Conservation (phyloP, 2,888 invertebrate species). For the Epistrophe eligans region DNA sequence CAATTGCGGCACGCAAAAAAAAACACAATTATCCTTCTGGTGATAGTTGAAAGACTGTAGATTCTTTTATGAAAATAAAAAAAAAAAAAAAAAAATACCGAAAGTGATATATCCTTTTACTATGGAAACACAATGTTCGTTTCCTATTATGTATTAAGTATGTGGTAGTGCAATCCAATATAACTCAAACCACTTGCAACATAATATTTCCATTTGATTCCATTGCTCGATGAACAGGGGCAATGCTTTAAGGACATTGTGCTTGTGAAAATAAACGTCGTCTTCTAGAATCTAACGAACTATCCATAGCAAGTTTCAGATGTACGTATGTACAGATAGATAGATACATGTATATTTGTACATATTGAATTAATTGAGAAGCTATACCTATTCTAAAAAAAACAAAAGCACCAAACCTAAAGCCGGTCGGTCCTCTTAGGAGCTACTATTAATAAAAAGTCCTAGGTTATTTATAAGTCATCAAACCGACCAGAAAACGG, state of each 20-base stretch:
- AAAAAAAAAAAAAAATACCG: not conserved
- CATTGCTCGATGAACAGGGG: conserved; percentile 14
- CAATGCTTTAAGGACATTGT: conserved; percentile 4
- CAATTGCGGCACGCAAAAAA: conserved; percentile 36
- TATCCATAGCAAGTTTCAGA: not conserved
- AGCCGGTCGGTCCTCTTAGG: not conserved
- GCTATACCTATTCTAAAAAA: not conserved
- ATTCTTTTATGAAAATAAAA: conserved; percentile 3
- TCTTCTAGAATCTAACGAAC: conserved; percentile 24
- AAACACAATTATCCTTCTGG: conserved; percentile 43
- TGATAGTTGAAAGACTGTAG: conserved; percentile 41
- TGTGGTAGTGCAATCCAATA: not conserved
- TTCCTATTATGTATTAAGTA: not conserved
- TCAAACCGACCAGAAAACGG: not conserved
- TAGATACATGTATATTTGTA: too few species aligned
- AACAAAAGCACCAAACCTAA: not conserved
- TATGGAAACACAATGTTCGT: conserved; percentile 10
- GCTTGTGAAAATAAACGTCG: not conserved
- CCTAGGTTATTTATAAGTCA: not conserved
- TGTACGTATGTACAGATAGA: too few species aligned
- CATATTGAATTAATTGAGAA: not conserved
- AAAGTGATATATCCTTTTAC: conserved; percentile 37
- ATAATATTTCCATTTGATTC: conserved; percentile 33
- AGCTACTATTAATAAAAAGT: not conserved
- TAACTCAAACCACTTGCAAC: conserved; percentile 23